Conservation (phyloP, 2,113 vertebrate genomes). For the Neotoma lepida region DNA sequence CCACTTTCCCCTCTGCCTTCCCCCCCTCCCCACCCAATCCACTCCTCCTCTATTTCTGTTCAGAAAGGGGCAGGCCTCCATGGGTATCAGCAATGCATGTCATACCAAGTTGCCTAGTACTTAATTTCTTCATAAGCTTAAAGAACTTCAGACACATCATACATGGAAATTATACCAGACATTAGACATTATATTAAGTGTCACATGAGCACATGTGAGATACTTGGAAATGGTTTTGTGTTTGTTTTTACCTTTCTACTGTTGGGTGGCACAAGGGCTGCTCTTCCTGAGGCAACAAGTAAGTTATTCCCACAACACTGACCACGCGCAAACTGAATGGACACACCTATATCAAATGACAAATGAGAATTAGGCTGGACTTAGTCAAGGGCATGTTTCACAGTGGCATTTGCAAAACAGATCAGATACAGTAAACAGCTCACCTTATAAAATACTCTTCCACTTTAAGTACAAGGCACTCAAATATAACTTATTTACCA, state of each 20-base stretch:
- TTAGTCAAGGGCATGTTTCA: neutral
- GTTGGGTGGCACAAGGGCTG: conserved; percentile 95
- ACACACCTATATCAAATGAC: conserved; percentile 87
- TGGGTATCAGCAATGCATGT: neutral
- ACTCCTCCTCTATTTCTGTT: neutral
- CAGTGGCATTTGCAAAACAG: conserved; percentile 4
- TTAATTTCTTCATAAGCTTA: conserved; percentile 3
- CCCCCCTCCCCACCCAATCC: neutral
- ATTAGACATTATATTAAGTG: neutral
- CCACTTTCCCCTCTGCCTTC: neutral
- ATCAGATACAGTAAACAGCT: neutral
- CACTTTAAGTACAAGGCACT: neutral
- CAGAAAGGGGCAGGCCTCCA: neutral
- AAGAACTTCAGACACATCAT: neutral
- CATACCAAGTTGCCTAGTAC: neutral
- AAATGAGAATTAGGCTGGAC: neutral
- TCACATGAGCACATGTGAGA: neutral
- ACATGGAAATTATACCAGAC: neutral
- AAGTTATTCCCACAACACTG: conserved; percentile 97
- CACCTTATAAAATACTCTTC: neutral
- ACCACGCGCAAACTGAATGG: conserved; percentile 97
- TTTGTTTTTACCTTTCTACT: conserved; percentile 92
- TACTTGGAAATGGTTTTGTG: neutral
- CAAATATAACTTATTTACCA: neutral
- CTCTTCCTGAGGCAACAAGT: conserved; percentile 97